phyloP scores from a whole-genome alignment of 2,888 invertebrate genomes.

The Phragmatobia fuliginosa region DNA sequence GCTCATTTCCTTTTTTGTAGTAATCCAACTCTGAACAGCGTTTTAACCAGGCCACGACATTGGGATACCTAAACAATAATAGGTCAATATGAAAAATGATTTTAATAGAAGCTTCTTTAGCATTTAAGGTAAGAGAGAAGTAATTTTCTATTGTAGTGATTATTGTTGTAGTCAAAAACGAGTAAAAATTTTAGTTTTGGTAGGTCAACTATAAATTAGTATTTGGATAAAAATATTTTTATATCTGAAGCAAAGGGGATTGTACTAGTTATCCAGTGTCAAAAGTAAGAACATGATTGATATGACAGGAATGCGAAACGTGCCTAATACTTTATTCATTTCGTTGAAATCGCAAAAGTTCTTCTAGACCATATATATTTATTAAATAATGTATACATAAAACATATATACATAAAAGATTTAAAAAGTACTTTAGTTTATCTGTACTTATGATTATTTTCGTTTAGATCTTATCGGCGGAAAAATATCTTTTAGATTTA shows the following conservation, averaged over 20 bases:
- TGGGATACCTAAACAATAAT: conserved; percentile 51
- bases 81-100: not conserved
- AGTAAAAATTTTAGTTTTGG: not conserved
- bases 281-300: too few species aligned
- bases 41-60: conserved; percentile 50
- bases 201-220: not conserved
- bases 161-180: not conserved
- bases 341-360: too few species aligned
- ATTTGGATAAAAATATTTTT: not conserved
- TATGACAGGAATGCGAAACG: too few species aligned
- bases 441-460: too few species aligned
- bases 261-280: not conserved
- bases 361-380: too few species aligned
- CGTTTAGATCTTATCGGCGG: not conserved
- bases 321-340: too few species aligned
- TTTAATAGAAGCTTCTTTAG: not conserved
- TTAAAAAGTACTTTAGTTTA: too few species aligned
- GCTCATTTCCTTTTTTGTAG: conserved; percentile 48
- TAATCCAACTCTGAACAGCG: conserved; percentile 50
- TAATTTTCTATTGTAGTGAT: too few species aligned
- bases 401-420: too few species aligned
- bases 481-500: not conserved
- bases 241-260: not conserved
- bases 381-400: too few species aligned
- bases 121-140: too few species aligned